phyloP scores from a whole-genome alignment of 2,797 vertebrate genomes.

The Enteromius unitaeniatus region DNA sequence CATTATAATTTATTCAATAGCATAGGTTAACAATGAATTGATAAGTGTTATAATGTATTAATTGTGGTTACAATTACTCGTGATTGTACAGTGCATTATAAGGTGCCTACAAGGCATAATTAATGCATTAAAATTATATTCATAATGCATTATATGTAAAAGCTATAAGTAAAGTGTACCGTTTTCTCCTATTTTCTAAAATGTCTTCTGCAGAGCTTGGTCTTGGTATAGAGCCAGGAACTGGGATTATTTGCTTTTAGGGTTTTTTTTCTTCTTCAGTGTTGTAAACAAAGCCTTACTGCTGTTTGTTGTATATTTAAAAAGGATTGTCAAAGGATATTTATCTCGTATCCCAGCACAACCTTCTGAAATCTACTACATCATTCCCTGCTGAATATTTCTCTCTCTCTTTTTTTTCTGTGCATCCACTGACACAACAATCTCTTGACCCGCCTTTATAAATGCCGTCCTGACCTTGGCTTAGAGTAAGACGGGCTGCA shows the following conservation, averaged over 20 bases:
- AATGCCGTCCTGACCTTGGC: conserved; percentile 3
- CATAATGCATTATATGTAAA: neutral
- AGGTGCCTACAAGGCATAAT: neutral
- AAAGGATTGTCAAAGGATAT: conserved; percentile 21
- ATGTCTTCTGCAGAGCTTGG: conserved; percentile 43
- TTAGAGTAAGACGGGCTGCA: neutral
- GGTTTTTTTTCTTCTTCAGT: neutral
- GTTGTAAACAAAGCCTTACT: conserved; percentile 5
- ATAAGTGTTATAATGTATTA: neutral
- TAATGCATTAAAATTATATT: no score
- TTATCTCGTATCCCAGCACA: conserved; percentile 1
- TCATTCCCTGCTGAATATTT: neutral
- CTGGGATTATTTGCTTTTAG: conserved; percentile 23
- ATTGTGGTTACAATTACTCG: neutral
- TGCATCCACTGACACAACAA: conserved; percentile 2
- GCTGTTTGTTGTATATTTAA: conserved; percentile 10
- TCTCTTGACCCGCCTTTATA: neutral
- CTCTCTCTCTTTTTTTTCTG: neutral
- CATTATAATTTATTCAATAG: neutral
- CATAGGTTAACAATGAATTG: neutral
- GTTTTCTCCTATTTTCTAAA: conserved; percentile 43
- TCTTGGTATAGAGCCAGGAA: conserved; percentile 19
- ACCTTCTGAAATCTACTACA: conserved; percentile 1
- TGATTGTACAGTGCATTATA: neutral
- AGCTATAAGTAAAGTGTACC: neutral